These are phyloP conservation scores for Caerostris extrusa DNA, from an alignment of 1,140 invertebrate species.

Conservation along the genomic window DNA sequence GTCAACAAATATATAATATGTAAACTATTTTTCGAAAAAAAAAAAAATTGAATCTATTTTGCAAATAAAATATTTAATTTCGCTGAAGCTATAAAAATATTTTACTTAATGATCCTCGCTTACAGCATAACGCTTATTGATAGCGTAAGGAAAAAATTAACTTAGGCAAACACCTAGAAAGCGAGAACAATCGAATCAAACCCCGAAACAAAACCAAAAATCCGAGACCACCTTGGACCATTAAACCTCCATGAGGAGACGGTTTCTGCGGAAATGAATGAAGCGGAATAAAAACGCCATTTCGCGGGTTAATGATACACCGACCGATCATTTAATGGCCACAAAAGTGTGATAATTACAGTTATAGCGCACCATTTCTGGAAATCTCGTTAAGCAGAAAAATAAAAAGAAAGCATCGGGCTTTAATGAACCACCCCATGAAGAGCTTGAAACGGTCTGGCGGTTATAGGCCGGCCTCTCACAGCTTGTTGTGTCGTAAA, in stretches of 20 bases:
- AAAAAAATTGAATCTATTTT: too few relatives aligned
- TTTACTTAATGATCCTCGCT: too few relatives aligned
- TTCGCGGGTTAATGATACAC: constrained; percentile 71
- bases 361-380: constrained; percentile 50
- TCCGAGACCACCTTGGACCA: constrained; percentile 3
- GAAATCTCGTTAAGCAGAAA: constrained; percentile 48
- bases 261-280: constrained; percentile 66
- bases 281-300: constrained; percentile 71
- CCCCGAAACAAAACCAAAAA: too few relatives aligned
- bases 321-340: constrained; percentile 69
- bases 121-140: too few relatives aligned
- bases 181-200: too few relatives aligned
- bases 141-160: too few relatives aligned
- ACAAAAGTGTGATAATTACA: constrained; percentile 73
- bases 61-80: too few relatives aligned
- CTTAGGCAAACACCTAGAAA: too few relatives aligned
- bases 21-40: too few relatives aligned
- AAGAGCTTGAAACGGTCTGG: constrained; percentile 21
- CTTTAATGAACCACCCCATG: constrained; percentile 52
- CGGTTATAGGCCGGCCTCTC: constrained; percentile 33
- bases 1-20: too few relatives aligned
- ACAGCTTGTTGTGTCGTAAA: constrained; percentile 31
- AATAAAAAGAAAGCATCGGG: constrained; percentile 33
- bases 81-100: too few relatives aligned
- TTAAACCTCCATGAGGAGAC: constrained; percentile 43